These are phyloP conservation scores for Drosophila testacea DNA, from an alignment of 2,888 invertebrate genomes.

Conservation along the genomic window DNA sequence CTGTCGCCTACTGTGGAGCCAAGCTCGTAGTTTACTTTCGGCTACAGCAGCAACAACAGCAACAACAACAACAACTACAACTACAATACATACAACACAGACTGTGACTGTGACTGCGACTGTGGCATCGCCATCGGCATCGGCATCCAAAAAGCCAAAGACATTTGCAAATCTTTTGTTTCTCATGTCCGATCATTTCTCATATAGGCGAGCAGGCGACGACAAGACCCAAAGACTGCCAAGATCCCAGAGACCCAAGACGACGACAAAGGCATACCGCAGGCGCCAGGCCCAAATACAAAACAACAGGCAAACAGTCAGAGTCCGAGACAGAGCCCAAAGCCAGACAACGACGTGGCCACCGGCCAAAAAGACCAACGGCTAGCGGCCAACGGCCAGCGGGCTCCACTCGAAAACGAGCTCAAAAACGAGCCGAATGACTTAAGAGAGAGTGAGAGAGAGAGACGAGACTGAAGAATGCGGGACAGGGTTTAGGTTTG, in stretches of 20 bases:
- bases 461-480: background rate
- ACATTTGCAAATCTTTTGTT: conserved; percentile 83
- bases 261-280: conserved; percentile 84
- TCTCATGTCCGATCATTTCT: conserved; percentile 83
- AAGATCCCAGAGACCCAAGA: conserved; percentile 26
- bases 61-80: conserved; percentile 29
- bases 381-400: conserved; percentile 29
- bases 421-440: conserved; percentile 38
- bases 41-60: conserved; percentile 39
- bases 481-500: background rate
- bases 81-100: background rate
- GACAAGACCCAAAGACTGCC: conserved; percentile 61
- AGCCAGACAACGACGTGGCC: conserved; percentile 47
- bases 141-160: conserved; percentile 76
- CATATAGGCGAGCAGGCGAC: conserved; percentile 76
- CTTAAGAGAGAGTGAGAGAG: background rate
- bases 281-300: conserved; percentile 82
- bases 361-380: conserved; percentile 51
- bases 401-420: conserved; percentile 47
- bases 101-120: conserved; percentile 7
- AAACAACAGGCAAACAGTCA: conserved; percentile 51
- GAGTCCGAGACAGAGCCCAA: conserved; percentile 21
- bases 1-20: conserved; percentile 71
- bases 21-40: conserved; percentile 50
- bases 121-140: conserved; percentile 49